Conservation (phyloP, 2,113 vertebrate species). For the Jacana jacana region DNA sequence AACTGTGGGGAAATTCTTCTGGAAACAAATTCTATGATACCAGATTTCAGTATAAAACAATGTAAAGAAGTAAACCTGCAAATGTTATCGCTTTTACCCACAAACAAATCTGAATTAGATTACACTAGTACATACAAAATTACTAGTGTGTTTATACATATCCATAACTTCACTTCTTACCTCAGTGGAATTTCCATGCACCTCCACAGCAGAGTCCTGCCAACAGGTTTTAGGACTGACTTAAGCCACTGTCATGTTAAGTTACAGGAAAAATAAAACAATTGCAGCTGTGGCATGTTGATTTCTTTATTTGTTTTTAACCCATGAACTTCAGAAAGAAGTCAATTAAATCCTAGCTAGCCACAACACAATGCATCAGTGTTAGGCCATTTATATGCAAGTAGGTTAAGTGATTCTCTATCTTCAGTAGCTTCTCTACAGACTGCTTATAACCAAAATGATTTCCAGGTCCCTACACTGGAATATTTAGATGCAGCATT, state of each 20-base stretch:
- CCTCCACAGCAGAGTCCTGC: not conserved
- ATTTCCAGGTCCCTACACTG: not conserved
- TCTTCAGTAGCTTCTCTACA: not conserved
- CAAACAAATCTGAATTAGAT: not conserved
- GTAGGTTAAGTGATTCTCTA: not conserved
- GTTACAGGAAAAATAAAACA: not conserved
- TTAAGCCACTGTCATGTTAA: not conserved
- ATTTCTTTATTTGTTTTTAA: not conserved
- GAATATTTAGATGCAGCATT: not conserved
- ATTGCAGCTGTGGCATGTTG: not conserved
- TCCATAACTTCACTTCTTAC: not conserved
- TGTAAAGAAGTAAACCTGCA: not conserved
- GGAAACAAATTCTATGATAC: not conserved
- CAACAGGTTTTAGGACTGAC: not conserved
- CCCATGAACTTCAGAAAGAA: not conserved
- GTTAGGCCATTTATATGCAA: constrained; percentile 13
- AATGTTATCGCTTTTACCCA: not conserved
- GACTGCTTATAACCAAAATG: not conserved
- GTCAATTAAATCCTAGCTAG: not conserved
- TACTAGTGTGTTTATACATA: not conserved
- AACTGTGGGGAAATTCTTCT: not conserved
- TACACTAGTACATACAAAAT: not conserved
- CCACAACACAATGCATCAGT: not conserved
- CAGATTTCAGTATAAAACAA: not conserved
- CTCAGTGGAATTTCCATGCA: not conserved